These are phyloP conservation scores for Macrosoma leucophasiata DNA, from an alignment of 2,888 invertebrate genomes.

Conservation along the genomic window DNA sequence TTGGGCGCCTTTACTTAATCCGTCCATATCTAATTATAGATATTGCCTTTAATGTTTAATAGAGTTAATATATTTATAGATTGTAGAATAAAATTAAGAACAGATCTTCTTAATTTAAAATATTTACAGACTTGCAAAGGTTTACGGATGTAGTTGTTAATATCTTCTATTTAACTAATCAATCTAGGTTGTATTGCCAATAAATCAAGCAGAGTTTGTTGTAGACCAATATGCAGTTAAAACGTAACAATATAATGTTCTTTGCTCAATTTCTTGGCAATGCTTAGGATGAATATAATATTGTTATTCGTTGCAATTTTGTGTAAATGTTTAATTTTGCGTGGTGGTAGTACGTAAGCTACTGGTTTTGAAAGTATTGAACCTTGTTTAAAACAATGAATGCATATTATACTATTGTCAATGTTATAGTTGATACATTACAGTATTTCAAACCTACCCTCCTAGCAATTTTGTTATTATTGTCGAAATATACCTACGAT, in stretches of 20 bases:
- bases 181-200: slow-evolving; percentile 30
- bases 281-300: slow-evolving; percentile 30
- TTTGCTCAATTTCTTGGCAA: slow-evolving; percentile 34
- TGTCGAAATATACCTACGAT: slow-evolving; percentile 2
- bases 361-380: slow-evolving; percentile 39
- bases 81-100: slow-evolving; percentile 58
- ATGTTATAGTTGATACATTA: slow-evolving; percentile 30
- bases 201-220: slow-evolving; percentile 27
- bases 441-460: slow-evolving; percentile 31
- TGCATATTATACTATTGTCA: slow-evolving; percentile 33
- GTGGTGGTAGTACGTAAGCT: slow-evolving; percentile 33
- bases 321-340: slow-evolving; percentile 47
- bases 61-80: slow-evolving; percentile 76
- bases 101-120: slow-evolving; percentile 55
- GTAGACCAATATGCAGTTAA: too few relatives aligned
- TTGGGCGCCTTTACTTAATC: slow-evolving; percentile 74
- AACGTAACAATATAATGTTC: slow-evolving; percentile 3
- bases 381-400: slow-evolving; percentile 31
- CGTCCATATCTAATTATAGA: slow-evolving; percentile 74
- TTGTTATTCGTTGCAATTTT: slow-evolving; percentile 54
- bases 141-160: slow-evolving; percentile 54
- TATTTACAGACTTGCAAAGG: slow-evolving; percentile 61
- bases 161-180: slow-evolving; percentile 19
- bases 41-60: slow-evolving; percentile 76
- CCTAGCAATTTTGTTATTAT: slow-evolving; percentile 3